Base-by-base conservation (phyloP, 1,140 invertebrate genomes). In the Leguminivora glycinivorella region DNA sequence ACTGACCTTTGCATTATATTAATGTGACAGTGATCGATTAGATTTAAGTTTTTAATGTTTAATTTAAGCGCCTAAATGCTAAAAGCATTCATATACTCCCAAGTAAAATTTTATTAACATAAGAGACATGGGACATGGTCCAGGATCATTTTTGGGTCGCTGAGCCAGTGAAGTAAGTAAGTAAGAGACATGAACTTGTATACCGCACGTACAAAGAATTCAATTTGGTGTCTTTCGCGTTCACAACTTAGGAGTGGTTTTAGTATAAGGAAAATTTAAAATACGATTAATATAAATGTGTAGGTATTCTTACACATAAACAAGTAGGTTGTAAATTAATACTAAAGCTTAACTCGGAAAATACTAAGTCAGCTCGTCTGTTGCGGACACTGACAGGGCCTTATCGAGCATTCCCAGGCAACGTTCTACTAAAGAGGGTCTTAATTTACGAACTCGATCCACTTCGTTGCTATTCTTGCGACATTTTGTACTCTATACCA, bases 1-100 rank as follows among this genome's bases (percentile, higher is more conserved):
- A 76, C 72, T 78, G 75, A 71, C 58, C 58, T 63, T 63, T 63
- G 26, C 58, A 26, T 63, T 63, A 34, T 52, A 63, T 29, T 17
- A 63, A 63, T 17, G n/a, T 29, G 58, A 63, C 58, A 17, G 25
- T 34, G 58, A 63, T 63, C 25, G 56, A 60, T 60, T 60, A 60
- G 22, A 43, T 43, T 6, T 52, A 47, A 47, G 17, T 6, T n/a
- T 17, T 47, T 2, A 52, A 52, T 52, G 6, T n/a, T 52, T 17
- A 52, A 52, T 52, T 52, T 7, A 52, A 52, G 17, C 47, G 7
- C 47, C 17, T 22, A 10, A 52, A 22, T 52, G 40, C n/a, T 10
- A n/a, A 17, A 47, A 2, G 19, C 47, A 12, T 52, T 22, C 17
- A 22, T 22, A 52, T 52, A n/a, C n/a, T 22, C 19, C 19, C 47